Conservation (phyloP, 2,113 vertebrate species). For the Psephotus haematonotus region DNA sequence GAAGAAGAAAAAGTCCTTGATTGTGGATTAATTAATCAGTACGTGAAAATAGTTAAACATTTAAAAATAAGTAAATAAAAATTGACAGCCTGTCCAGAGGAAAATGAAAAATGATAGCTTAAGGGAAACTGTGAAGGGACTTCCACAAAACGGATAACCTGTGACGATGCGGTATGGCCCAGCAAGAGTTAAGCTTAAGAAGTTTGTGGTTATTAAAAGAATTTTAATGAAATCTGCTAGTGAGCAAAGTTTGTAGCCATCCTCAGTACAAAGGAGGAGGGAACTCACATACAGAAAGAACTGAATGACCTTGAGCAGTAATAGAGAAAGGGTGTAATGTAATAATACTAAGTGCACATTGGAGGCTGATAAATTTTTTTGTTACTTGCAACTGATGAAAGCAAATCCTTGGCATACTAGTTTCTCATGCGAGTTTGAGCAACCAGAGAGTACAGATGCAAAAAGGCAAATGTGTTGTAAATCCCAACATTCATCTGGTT, state of each 20-base stretch:
- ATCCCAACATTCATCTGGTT: background rate
- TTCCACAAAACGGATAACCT: background rate
- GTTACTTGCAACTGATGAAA: conserved; percentile 23
- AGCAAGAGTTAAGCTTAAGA: background rate
- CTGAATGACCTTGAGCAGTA: conserved; percentile 49
- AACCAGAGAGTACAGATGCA: background rate
- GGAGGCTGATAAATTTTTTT: conserved; percentile 37
- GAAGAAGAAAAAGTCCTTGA: background rate
- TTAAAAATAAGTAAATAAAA: background rate
- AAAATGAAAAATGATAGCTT: background rate
- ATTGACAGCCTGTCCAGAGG: background rate
- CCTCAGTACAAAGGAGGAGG: background rate
- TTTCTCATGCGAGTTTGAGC: background rate
- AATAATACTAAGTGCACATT: conserved; percentile 52
- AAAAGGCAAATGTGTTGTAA: background rate
- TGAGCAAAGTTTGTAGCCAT: conserved; percentile 18
- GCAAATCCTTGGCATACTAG: background rate
- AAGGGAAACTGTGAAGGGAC: background rate
- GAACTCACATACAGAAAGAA: background rate
- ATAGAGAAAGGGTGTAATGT: conserved; percentile 48
- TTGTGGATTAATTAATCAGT: background rate
- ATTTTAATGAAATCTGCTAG: conserved; percentile 31
- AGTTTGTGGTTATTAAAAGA: conserved; percentile 31
- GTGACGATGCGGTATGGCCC: background rate
- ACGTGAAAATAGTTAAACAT: background rate